Conservation (phyloP, 2,113 vertebrate genomes). For the Cavia aperea region DNA sequence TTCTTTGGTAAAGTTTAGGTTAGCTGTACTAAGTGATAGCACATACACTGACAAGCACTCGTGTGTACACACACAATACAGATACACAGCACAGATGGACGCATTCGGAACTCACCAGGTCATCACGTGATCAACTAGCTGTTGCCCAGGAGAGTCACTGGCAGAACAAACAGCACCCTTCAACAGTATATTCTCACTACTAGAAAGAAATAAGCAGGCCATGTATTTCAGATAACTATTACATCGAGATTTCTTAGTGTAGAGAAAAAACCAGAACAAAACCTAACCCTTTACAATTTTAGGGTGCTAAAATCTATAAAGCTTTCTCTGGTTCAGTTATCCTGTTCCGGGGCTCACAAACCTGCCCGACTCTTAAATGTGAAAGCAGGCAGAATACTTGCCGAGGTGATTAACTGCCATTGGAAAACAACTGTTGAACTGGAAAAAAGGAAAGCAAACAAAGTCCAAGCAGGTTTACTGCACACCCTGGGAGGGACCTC, state of each 20-base stretch:
- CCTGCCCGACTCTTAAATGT: background rate
- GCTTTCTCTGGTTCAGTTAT: background rate
- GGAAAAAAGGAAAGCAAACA: background rate
- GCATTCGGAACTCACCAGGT: background rate
- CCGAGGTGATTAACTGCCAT: background rate
- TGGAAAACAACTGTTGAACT: background rate
- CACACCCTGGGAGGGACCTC: background rate
- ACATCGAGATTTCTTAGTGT: background rate
- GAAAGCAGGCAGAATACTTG: background rate
- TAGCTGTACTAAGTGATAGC: background rate
- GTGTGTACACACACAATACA: background rate
- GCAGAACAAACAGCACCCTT: background rate
- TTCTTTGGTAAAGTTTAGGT: background rate
- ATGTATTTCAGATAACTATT: conserved; percentile 3
- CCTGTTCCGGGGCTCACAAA: background rate
- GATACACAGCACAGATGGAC: background rate
- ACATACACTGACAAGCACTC: background rate
- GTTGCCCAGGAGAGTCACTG: background rate
- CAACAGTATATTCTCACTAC: background rate
- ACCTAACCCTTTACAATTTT: background rate
- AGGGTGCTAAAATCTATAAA: background rate
- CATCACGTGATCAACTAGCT: background rate
- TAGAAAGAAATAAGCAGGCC: background rate
- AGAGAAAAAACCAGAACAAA: background rate
- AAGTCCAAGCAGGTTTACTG: background rate